Conservation (phyloP, 2,888 invertebrate species). For the Lasiommata megera region DNA sequence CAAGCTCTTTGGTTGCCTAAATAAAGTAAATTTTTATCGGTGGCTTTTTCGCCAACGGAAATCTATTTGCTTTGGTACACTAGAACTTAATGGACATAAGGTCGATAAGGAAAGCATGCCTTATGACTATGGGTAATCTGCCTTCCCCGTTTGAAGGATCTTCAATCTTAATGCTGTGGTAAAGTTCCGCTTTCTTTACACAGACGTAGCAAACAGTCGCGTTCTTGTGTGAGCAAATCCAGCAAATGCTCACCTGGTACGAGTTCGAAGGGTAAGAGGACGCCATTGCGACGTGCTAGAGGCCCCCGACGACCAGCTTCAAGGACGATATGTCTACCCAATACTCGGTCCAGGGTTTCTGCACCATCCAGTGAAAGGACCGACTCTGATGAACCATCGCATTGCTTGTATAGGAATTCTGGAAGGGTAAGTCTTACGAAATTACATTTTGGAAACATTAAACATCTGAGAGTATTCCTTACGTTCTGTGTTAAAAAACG, state of each 20-base stretch:
- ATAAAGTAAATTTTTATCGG: too few species aligned
- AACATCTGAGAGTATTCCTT: too few species aligned
- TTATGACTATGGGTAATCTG: too few species aligned
- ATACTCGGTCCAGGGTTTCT: conserved; percentile 32
- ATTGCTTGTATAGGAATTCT: conserved; percentile 49
- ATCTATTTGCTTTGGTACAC: too few species aligned
- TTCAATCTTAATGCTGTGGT: too few species aligned
- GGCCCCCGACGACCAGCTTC: conserved; percentile 27
- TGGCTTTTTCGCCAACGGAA: too few species aligned
- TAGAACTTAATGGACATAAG: too few species aligned
- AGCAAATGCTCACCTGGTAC: conserved; percentile 37
- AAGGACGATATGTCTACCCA: conserved; percentile 25
- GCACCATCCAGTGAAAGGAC: conserved; percentile 3
- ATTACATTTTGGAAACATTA: background rate
- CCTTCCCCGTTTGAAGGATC: too few species aligned
- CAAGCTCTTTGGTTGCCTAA: too few species aligned
- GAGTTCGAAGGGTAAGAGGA: conserved; percentile 47
- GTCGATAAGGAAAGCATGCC: too few species aligned
- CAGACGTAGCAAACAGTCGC: conserved; percentile 62
- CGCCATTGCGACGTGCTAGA: conserved; percentile 38
- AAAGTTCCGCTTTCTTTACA: background rate
- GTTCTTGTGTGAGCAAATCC: conserved; percentile 48
- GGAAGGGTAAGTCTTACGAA: conserved; percentile 46
- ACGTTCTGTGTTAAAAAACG: too few species aligned
- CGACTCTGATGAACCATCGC: conserved; percentile 67